Evolutionary conservation across 92 coral and sea anemone genomes (phyloP).

Genomic region (Muricea muricata): DNA sequence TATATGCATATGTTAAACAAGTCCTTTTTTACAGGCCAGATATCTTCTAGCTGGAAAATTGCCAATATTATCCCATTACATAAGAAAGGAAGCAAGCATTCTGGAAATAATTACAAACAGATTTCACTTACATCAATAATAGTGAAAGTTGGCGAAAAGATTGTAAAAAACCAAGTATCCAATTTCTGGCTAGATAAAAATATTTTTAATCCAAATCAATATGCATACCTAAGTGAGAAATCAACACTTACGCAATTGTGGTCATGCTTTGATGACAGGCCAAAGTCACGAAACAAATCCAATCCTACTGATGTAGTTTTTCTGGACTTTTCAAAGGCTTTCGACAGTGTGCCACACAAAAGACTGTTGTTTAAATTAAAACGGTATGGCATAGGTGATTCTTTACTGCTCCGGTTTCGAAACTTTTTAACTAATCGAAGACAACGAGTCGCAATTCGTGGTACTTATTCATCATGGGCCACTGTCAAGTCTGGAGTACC

Average conservation of each 20-base stretch:
- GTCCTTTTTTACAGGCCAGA: too few relatives aligned
- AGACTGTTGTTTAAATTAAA: too few relatives aligned
- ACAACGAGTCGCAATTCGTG: constrained; percentile 43
- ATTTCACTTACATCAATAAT: too few relatives aligned
- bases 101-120: too few relatives aligned
- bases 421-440: constrained; percentile 49
- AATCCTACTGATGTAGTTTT: constrained; percentile 49
- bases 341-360: constrained; percentile 59
- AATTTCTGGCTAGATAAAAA: not conserved
- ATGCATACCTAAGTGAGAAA: constrained; percentile 44
- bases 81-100: too few relatives aligned
- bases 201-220: not conserved
- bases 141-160: not conserved
- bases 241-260: constrained; percentile 54
- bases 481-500: constrained; percentile 49
- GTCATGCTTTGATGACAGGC: constrained; percentile 32
- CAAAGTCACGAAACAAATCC: constrained; percentile 7
- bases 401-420: too few relatives aligned
- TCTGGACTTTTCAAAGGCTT: constrained; percentile 60
- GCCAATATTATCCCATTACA: too few relatives aligned
- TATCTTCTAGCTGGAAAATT: too few relatives aligned
- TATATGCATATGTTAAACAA: too few relatives aligned
- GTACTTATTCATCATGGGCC: constrained; percentile 35
- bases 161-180: too few relatives aligned
- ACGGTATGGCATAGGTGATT: too few relatives aligned